Evolutionary conservation across 2,113 vertebrate genomes (phyloP), one percentile per base, ranked within the genome.

Genomic region (Cacatua alba): DNA sequence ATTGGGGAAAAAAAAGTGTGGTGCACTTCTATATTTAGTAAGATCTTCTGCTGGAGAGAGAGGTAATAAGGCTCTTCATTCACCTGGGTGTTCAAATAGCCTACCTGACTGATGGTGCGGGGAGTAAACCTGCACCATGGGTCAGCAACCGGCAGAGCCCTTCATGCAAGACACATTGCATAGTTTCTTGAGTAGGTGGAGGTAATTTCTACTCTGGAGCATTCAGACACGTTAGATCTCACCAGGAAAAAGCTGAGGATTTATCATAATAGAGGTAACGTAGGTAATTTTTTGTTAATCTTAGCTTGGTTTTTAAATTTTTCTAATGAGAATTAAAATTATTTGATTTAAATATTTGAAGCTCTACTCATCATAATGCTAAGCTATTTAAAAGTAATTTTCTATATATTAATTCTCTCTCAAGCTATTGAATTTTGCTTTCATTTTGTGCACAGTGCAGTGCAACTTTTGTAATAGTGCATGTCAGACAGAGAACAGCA

Each of bases 41-140:
- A 92, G 78, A 72, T 83, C 41, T 35, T 81, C 57, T 79, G 41
- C 31, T 82, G 75, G 53, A 70, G 69, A 95, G 82, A 92, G 95
- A 95, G 97, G 96, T 98, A 96, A 96, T 92, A 86, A 97, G 78
- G 25, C 75, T 96, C 51, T 84, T 72, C 20, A 20, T 93, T 81
- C 82, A 92, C 84, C 48, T 88, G 65, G n/a, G 37, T 53, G 14
- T 74, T 72, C 91, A 89, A 95, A 92, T 43, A 57, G 60, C 79
- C 91, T 83, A 95, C 90, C 52, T 97, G 96, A 97, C 15, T 96
- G 94, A 97, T 95, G 88, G 63, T 65, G 71, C 18, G 0, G 53
- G 52, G 70, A 86, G 51, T 82, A 92, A 97, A 90, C 64, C 43
- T 78, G 24, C 71, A 37, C 79, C 43, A 17, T 62, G 86, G 88